Base-by-base conservation (phyloP, 2,888 invertebrate species). In the Drosophila koepferae region DNA sequence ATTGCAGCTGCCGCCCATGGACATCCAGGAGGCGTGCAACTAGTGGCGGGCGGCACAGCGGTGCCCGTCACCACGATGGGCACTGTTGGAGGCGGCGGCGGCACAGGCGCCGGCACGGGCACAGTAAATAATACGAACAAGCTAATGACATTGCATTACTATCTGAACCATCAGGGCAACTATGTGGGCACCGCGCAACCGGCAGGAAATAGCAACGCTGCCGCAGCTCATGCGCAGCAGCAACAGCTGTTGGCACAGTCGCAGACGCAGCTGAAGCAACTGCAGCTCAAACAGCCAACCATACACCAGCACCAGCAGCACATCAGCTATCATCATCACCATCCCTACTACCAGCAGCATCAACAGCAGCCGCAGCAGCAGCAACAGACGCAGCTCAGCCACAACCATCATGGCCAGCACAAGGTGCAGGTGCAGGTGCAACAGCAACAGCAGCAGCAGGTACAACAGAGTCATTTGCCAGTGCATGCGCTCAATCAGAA, bases 61-160 rank as follows among this genome's bases (percentile, higher is more conserved):
- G 53, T 73, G 14, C 76, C 76, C 12, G 72, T 80, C 20, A 20
- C 75, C 14, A 63, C 69, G 16, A 71, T 86, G 3, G 54, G 63
- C 20, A 69, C 72, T 10, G 72, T 73, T 8, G 67, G 55, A 2
- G 65, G 58, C 16, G 64, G 58, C 20, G 64, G 58, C 28, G 63
- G 74, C 36, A 46, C 66, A 28, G 51, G 49, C 5, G 63, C 38
- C 12, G 64, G 56, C 28, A 31, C 77, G 14, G 70, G 72, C 43
- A 34, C 60, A 60, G 40, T 49, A 1, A 82, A 75, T 56, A 81
- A 75, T 58, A 75, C 85, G 61, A 90, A 86, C 40, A 91, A 81
- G 44, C 72, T 92, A 49, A 91, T 92, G 92, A 91, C 92, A 10
- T 62, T 92, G 43, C 92, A 92, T 12, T 92, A 92, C 67, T 92